Evolutionary conservation across 2,797 vertebrate genomes (phyloP), one percentile per base, ranked within the genome.

Genomic region (Urophycis tenuis): DNA sequence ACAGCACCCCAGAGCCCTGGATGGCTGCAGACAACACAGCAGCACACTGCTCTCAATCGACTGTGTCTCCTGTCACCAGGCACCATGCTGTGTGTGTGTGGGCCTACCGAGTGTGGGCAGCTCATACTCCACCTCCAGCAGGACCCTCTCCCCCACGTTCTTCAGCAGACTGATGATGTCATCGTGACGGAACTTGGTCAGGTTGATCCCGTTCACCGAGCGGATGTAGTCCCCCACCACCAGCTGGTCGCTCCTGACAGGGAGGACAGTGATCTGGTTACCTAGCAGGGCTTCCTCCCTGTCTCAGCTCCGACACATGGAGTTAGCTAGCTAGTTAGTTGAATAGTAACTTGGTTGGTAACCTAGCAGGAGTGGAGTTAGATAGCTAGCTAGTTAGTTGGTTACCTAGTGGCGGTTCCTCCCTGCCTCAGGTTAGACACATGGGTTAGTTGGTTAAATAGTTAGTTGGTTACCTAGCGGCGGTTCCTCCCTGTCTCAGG

Each of bases 81-180:
- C n/a, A n/a, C n/a, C 8, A 8, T 25, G 53, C 3, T 41, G 53
- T 60, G 53, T 25, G 11, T 35, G 25, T 6, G 34, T 35, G 5
- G 70, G 96, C 96, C 96, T 89, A 98, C 96, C 94, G 85, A 96
- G 91, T 0, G 96, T 96, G 0, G 97, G 97, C 35, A 99, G 93
- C 79, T 99, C 96, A 71, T 96, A 98, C 73, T 99, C 97, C 3
- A 99, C 96, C 92, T 99, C 97, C 71, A 99, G 90, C 8, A 98
- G 94, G 73, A 97, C 97, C 8, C 96, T 92, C 85, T 98, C 97
- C 0, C 97, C 97, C 1, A 98, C 96, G 0, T 99, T 98, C 92
- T 98, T 99, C 87, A 99, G 92, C 76, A 99, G 90, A 75, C 97
- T 98, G 92, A 99, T 98, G 91, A 99, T 98, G 88, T 99, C 97